Base-by-base conservation (phyloP, 1,140 invertebrate genomes). In the Dendroctonus valens region DNA sequence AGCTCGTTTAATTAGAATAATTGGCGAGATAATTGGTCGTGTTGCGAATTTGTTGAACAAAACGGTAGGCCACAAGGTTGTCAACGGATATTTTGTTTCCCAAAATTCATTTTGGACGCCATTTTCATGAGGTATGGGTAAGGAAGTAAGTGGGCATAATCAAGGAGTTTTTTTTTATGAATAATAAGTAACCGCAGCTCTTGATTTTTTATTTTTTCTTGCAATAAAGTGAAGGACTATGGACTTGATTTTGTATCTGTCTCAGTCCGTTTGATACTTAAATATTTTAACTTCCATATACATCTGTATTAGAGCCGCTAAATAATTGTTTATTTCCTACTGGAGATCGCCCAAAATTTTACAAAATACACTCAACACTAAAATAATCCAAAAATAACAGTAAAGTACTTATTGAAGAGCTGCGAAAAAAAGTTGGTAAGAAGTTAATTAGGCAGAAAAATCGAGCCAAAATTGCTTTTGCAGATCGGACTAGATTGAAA, bases 31-130 rank as follows among this genome's bases (percentile, higher is more conserved):
- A 54, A 54, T 54, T 40, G 52, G 52, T 37, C 14, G 37, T 37
- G 52, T 54, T 5, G 52, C 52, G 9, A 54, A 54, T 54, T 54
- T 54, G 37, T 54, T 26, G 52, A 54, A 4, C 52, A 54, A 54
- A 54, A 54, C 52, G 52, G 52, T 54, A 54, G 52, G 52, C 26
- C 38, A 39, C 52, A 54, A 54, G 52, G 52, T 54, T 54, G 52
- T 39, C 39, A 54, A 15, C 26, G n/a, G 40, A 54, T 54, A 54
- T 39, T 50, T 50, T 14, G 12, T 11, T 46, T 7, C 48, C 48
- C 8, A 12, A 39, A 39, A 54, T 39, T 26, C 12, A 54, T 52
- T 15, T 52, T 52, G 12, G 5, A 52, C 11, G 5, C 11, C 46
- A 48, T 48, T 48, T 48, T 7, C 11, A 26, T 26, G 46, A 8